Evolutionary conservation across 2,888 invertebrate genomes (phyloP).

Genomic region (Leptinotarsa peninsularis): DNA sequence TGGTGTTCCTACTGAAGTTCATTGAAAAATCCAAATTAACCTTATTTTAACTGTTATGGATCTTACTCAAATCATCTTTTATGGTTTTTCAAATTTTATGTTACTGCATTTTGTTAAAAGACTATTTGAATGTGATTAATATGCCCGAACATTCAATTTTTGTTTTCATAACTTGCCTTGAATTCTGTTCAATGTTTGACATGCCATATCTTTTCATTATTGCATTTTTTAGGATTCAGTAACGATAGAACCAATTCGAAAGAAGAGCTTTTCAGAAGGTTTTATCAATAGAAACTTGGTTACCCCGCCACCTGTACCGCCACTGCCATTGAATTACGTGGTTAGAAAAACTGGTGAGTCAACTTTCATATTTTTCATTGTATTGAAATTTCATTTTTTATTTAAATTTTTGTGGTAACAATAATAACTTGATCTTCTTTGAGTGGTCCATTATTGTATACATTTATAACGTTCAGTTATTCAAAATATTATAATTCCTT

Average conservation of each 20-base stretch:
- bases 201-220: not conserved
- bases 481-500: no score
- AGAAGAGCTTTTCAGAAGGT: constrained; percentile 60
- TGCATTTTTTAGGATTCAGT: constrained; percentile 53
- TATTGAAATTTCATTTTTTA: not conserved
- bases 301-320: constrained; percentile 77
- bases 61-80: no score
- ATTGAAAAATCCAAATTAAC: no score
- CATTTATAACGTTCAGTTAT: no score
- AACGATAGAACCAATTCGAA: constrained; percentile 55
- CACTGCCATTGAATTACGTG: constrained; percentile 73
- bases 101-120: no score
- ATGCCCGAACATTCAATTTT: not conserved
- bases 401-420: no score
- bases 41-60: no score
- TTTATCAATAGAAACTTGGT: constrained; percentile 63
- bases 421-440: no score
- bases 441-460: no score
- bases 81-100: no score
- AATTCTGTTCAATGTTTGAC: not conserved
- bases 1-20: no score
- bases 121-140: no score
- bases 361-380: constrained; percentile 9
- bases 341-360: constrained; percentile 55
- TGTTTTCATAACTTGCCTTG: not conserved